A percentile compares a stretch with the other conserved stretches of the same genome.
Conservation (phyloP, 1,140 invertebrate species). For the Schlechtendalia chinensis region DNA sequence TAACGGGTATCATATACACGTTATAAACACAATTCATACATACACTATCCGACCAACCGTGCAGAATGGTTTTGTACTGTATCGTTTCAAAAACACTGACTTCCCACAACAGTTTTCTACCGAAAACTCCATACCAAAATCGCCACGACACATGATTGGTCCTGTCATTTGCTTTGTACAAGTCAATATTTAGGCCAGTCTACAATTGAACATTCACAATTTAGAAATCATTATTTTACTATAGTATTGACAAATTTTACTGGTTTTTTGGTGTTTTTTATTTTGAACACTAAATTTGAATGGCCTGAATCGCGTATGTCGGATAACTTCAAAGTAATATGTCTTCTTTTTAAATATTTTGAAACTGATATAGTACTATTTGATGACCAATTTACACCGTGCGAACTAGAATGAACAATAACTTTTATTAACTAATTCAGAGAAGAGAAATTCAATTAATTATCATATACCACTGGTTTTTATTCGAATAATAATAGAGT, state of each 20-base stretch:
- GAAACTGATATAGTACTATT: slow-evolving; percentile 47
- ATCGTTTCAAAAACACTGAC: slow-evolving; percentile 36
- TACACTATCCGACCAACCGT: slow-evolving; percentile 20
- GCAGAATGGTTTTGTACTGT: slow-evolving; percentile 40
- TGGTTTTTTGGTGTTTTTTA: slow-evolving; percentile 16
- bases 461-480: slow-evolving; percentile 28
- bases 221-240: not conserved
- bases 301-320: not conserved
- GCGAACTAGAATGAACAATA: not conserved
- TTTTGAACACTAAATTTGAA: slow-evolving; percentile 41
- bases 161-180: slow-evolving; percentile 26
- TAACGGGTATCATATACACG: slow-evolving; percentile 30
- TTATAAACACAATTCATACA: slow-evolving; percentile 46
- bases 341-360: slow-evolving; percentile 38
- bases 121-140: slow-evolving; percentile 42
- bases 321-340: slow-evolving; percentile 7
- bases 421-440: not conserved
- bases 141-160: not conserved
- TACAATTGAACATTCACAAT: not conserved
- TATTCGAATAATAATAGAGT: slow-evolving; percentile 5
- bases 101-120: not conserved
- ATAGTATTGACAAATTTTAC: not conserved
- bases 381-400: slow-evolving; percentile 17
- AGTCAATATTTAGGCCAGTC: slow-evolving; percentile 45
- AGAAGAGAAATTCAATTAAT: not conserved